Conservation (phyloP, 2,888 invertebrate genomes). For the Heliconius erato region DNA sequence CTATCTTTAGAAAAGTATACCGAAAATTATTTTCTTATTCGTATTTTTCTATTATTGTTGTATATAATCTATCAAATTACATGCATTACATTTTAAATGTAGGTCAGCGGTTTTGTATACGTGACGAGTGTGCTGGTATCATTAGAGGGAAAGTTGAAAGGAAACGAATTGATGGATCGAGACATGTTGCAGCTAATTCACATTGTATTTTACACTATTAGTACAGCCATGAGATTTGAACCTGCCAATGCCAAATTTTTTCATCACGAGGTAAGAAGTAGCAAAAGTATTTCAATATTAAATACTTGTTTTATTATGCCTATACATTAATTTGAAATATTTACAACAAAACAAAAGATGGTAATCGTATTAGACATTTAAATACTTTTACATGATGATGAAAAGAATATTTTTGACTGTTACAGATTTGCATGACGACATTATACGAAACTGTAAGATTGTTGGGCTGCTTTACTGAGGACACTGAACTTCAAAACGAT, state of each 20-base stretch:
- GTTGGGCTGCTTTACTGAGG: constrained; percentile 93
- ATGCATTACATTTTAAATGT: constrained; percentile 38
- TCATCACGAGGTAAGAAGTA: constrained; percentile 91
- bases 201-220: constrained; percentile 97
- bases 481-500: constrained; percentile 79
- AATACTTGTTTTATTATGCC: neutral
- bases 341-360: neutral
- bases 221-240: constrained; percentile 99
- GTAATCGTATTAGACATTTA: neutral
- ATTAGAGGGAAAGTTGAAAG: constrained; percentile 92
- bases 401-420: constrained; percentile 45
- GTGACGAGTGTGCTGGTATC: constrained; percentile 97
- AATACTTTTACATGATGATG: neutral
- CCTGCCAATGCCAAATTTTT: constrained; percentile 99
- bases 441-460: constrained; percentile 96
- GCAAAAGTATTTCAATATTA: neutral
- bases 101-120: constrained; percentile 98
- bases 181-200: constrained; percentile 92
- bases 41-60: neutral
- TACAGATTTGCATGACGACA: constrained; percentile 95
- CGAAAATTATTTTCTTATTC: neutral
- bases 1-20: constrained; percentile 96
- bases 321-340: neutral
- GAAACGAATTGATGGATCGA: constrained; percentile 71
- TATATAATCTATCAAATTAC: neutral